phyloP scores from a whole-genome alignment of 1,140 invertebrate genomes.

The Drosophila parabipectinata region DNA sequence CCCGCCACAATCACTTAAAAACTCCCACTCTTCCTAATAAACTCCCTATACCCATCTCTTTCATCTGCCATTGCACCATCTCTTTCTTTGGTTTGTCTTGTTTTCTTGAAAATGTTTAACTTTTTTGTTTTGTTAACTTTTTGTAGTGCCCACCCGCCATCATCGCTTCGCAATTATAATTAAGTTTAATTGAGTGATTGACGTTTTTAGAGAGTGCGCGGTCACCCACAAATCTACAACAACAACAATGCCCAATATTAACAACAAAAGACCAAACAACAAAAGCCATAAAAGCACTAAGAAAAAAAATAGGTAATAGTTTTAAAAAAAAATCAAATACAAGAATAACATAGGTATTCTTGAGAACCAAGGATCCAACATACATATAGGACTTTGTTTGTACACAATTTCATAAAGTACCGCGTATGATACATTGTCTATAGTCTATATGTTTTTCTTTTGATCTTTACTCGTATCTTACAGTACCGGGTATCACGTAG shows the following conservation, averaged over 20 bases:
- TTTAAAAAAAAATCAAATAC: background rate
- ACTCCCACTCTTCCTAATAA: conserved; percentile 9
- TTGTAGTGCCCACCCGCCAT: conserved; percentile 64
- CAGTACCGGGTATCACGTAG: no score
- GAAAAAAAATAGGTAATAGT: background rate
- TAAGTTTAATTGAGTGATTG: conserved; percentile 83
- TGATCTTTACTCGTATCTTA: no score
- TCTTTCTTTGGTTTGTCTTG: conserved; percentile 14
- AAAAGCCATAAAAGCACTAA: background rate
- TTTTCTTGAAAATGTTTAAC: conserved; percentile 37
- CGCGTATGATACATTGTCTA: no score
- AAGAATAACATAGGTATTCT: no score
- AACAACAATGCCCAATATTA: conserved; percentile 37
- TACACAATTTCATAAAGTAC: no score
- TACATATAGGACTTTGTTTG: no score
- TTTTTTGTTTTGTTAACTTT: conserved; percentile 29
- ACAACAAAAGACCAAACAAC: conserved; percentile 12
- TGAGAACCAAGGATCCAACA: no score
- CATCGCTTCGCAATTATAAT: conserved; percentile 83
- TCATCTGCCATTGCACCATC: background rate
- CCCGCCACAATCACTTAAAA: background rate
- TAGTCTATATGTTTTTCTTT: no score
- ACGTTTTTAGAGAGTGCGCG: conserved; percentile 81
- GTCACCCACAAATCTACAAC: conserved; percentile 77
- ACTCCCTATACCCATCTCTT: conserved; percentile 17